phyloP scores from a whole-genome alignment of 2,888 invertebrate genomes.

The Ditylenchus weischeri region DNA sequence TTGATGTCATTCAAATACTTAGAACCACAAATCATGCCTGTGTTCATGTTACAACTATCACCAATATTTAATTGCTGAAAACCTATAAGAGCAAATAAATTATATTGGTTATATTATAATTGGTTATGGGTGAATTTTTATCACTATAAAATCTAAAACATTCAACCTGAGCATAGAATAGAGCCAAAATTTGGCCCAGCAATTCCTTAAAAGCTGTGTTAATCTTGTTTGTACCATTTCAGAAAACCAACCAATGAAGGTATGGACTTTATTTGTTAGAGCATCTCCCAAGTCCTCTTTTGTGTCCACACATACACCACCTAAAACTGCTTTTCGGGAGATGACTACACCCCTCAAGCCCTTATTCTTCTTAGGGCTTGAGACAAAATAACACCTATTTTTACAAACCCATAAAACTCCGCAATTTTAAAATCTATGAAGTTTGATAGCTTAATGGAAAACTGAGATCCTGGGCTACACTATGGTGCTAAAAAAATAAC shows the following conservation, averaged over 20 bases:
- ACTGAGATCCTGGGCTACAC: no score
- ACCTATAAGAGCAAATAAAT: neutral
- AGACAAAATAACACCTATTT: no score
- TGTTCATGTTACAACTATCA: constrained; percentile 46
- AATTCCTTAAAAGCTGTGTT: neutral
- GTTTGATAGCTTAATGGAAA: no score
- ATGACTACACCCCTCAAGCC: constrained; percentile 50
- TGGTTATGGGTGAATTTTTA: no score
- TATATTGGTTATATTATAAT: no score
- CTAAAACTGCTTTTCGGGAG: constrained; percentile 38
- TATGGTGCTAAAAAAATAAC: no score
- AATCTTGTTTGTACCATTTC: no score
- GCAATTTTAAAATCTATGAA: no score
- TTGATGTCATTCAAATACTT: constrained; percentile 48
- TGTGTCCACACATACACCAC: constrained; percentile 45
- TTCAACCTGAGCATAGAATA: constrained; percentile 40
- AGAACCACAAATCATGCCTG: constrained; percentile 44
- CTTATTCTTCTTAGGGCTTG: no score
- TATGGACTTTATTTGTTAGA: constrained; percentile 45
- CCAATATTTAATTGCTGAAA: constrained; percentile 13
- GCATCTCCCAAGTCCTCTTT: constrained; percentile 49
- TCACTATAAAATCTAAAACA: no score
- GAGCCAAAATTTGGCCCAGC: constrained; percentile 48
- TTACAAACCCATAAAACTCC: no score
- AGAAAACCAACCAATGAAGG: constrained; percentile 32